Evolutionary conservation across 2,888 invertebrate genomes (phyloP).

Genomic region (Thera obeliscata): DNA sequence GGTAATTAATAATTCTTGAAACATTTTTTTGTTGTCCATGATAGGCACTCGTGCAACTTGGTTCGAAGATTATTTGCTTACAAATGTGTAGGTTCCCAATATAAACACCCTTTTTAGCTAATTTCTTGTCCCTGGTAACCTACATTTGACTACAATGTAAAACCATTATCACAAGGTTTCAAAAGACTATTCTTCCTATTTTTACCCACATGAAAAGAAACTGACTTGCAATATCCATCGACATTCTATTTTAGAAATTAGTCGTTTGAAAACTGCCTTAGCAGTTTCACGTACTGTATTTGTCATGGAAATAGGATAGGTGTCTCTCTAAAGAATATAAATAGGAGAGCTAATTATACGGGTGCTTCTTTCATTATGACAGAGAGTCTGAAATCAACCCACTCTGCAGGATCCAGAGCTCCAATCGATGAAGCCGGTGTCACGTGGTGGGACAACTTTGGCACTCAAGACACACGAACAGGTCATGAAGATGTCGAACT

Average conservation of each 20-base stretch:
- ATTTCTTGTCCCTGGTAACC: conserved; percentile 55
- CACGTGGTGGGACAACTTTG: conserved; percentile 68
- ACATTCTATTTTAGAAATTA: conserved; percentile 39
- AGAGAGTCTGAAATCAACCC: conserved; percentile 50
- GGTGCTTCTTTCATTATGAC: conserved; percentile 48
- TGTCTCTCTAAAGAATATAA: not conserved
- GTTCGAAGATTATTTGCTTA: too few relatives aligned
- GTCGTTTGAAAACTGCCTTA: conserved; percentile 41
- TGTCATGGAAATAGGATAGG: not conserved
- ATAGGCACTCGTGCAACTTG: too few relatives aligned
- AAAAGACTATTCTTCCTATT: conserved; percentile 43
- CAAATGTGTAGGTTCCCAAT: too few relatives aligned
- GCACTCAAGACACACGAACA: conserved; percentile 37
- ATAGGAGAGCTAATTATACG: not conserved
- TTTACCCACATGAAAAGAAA: conserved; percentile 29
- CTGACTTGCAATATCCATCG: conserved; percentile 56
- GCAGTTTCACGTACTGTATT: conserved; percentile 35
- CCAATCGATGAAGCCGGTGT: conserved; percentile 65
- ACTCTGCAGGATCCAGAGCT: conserved; percentile 69
- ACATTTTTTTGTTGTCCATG: too few relatives aligned
- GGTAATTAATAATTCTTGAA: too few relatives aligned
- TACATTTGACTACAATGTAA: conserved; percentile 43
- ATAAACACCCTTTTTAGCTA: not conserved
- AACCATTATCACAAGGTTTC: conserved; percentile 48
- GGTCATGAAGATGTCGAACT: conserved; percentile 35